Conservation (phyloP, 1,140 invertebrate species). For the Caenorhabditis tropicalis region DNA sequence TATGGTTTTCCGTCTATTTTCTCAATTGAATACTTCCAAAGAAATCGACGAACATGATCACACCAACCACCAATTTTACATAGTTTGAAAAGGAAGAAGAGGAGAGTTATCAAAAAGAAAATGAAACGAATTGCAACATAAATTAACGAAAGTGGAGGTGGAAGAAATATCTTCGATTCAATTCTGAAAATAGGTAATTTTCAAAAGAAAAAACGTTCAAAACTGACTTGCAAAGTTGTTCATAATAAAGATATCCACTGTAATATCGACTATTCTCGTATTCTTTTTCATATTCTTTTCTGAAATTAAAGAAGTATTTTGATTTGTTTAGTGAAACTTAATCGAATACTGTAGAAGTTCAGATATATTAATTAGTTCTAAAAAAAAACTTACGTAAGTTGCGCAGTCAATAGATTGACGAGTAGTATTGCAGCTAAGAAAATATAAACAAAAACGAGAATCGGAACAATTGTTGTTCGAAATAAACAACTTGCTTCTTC, state of each 20-base stretch:
- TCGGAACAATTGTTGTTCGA: not conserved
- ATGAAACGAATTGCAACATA: not conserved
- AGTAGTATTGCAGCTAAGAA: not conserved
- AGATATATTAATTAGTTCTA: too few species aligned
- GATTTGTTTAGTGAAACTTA: too few species aligned
- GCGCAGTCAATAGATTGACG: not conserved
- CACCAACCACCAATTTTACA: not conserved
- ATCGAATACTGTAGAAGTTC: too few species aligned
- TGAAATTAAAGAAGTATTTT: not conserved
- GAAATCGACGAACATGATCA: too few species aligned
- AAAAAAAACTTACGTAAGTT: not conserved
- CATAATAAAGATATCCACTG: not conserved
- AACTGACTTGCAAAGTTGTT: not conserved
- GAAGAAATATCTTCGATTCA: not conserved
- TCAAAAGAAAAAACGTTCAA: not conserved
- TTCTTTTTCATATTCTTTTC: not conserved
- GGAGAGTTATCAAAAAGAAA: not conserved
- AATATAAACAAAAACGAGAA: not conserved
- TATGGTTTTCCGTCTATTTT: not conserved
- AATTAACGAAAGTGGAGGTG: not conserved
- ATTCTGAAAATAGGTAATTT: not conserved
- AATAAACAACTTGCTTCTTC: not conserved
- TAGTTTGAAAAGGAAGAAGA: not conserved
- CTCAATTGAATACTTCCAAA: not conserved
- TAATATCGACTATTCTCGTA: not conserved